Conservation (phyloP, 2,888 invertebrate genomes). For the Arrhopalites spinosus region DNA sequence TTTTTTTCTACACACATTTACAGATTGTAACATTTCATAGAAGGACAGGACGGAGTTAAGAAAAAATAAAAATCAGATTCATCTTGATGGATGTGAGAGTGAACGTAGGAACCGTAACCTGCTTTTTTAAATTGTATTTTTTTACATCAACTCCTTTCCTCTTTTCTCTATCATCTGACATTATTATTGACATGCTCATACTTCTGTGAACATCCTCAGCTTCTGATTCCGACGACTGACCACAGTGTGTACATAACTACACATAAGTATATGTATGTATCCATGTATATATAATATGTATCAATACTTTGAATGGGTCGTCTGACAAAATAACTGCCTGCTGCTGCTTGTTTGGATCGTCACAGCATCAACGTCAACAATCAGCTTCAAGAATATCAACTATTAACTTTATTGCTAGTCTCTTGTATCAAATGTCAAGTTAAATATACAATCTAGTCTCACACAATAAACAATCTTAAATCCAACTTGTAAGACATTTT, state of each 20-base stretch:
- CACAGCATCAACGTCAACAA: conserved; percentile 4
- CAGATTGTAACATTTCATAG: too few species aligned
- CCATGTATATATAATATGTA: too few species aligned
- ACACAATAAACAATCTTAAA: background rate
- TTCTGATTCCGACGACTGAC: too few species aligned
- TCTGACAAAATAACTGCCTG: too few species aligned
- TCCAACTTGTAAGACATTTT: background rate
- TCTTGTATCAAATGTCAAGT: conserved; percentile 2
- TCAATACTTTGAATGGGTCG: too few species aligned
- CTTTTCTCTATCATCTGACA: background rate
- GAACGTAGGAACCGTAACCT: background rate
- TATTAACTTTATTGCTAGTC: background rate
- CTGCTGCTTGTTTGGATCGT: too few species aligned
- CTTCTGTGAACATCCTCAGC: too few species aligned
- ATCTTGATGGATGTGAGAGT: conserved; percentile 7
- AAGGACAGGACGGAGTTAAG: too few species aligned
- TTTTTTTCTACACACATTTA: too few species aligned
- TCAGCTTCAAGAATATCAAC: background rate
- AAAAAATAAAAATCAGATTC: conserved; percentile 1
- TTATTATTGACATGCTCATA: too few species aligned
- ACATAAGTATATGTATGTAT: too few species aligned
- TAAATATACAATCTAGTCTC: background rate
- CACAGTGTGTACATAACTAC: too few species aligned
- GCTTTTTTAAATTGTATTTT: background rate
- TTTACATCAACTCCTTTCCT: background rate